Evolutionary conservation across 2,888 invertebrate genomes (phyloP).

Genomic region (Ferrisia virgata): DNA sequence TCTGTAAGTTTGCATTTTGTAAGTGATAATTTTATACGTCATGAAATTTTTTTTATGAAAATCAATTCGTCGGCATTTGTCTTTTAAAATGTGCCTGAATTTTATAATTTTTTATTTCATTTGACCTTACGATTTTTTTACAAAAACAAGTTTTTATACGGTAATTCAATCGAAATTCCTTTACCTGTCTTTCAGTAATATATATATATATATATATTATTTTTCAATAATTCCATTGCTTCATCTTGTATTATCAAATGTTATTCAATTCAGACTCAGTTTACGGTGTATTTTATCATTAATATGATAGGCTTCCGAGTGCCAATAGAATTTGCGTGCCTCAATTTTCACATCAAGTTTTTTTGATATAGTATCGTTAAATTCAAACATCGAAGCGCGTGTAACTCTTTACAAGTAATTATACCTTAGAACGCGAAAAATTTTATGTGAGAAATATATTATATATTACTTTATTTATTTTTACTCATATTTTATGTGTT

Average conservation of each 20-base stretch:
- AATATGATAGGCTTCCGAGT: neutral
- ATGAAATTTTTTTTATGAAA: neutral
- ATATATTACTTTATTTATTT: constrained; percentile 10
- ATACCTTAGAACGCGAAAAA: neutral
- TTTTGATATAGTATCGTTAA: neutral
- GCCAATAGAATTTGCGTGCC: neutral
- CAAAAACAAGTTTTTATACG: neutral
- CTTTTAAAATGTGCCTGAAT: neutral
- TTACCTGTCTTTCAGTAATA: neutral
- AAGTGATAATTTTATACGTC: neutral
- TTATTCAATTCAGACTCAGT: neutral
- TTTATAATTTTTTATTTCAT: neutral
- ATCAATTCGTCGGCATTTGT: neutral
- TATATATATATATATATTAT: no score
- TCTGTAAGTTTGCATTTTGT: neutral
- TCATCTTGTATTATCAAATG: neutral
- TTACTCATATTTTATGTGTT: neutral
- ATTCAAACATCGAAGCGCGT: neutral
- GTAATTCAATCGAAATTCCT: neutral
- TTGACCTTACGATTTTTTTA: neutral
- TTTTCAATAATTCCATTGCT: neutral
- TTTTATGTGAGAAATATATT: neutral
- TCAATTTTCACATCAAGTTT: neutral
- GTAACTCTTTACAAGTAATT: neutral
- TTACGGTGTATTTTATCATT: neutral